Percentiles rank a stretch among this genome's conserved stretches.
Evolutionary conservation across 2,797 vertebrate species (phyloP).

Genomic region (Microchirus variegatus): DNA sequence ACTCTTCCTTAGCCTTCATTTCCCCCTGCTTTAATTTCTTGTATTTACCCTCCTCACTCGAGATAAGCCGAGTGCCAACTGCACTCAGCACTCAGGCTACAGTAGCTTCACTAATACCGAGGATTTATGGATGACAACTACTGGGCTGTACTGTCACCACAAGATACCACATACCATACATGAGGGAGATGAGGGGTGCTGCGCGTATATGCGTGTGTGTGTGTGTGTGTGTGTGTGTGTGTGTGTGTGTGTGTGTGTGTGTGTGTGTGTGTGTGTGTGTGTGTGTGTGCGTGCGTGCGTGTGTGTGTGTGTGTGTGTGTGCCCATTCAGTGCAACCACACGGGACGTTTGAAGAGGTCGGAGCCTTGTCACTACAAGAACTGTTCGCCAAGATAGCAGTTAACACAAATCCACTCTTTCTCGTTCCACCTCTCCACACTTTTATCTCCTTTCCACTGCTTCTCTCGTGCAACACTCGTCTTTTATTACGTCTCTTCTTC

Average conservation of each 20-base stretch:
- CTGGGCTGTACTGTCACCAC: constrained; percentile 63
- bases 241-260: constrained; percentile 30
- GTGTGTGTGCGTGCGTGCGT: constrained; percentile 27
- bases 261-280: constrained; percentile 9
- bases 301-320: constrained; percentile 23
- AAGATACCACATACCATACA: constrained; percentile 54
- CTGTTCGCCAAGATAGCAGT: constrained; percentile 57
- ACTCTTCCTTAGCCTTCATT: constrained; percentile 5
- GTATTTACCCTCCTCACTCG: constrained; percentile 30
- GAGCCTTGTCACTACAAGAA: constrained; percentile 52
- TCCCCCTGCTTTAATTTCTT: constrained; percentile 30
- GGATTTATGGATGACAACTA: constrained; percentile 71
- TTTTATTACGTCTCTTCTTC: constrained; percentile 47
- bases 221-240: constrained; percentile 25
- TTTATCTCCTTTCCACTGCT: constrained; percentile 58
- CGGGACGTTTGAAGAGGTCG: constrained; percentile 65
- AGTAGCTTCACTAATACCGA: constrained; percentile 52
- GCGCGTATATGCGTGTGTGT: too few species aligned
- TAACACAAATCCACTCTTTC: constrained; percentile 62
- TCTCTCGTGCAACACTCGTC: constrained; percentile 49
- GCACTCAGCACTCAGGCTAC: constrained; percentile 46
- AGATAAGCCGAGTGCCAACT: constrained; percentile 49
- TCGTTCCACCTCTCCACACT: constrained; percentile 41
- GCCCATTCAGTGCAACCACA: constrained; percentile 31
- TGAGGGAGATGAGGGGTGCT: constrained; percentile 5